These are phyloP conservation scores for Netelia fuscicornis DNA, from an alignment of 2,888 invertebrate genomes.

Conservation along the genomic window DNA sequence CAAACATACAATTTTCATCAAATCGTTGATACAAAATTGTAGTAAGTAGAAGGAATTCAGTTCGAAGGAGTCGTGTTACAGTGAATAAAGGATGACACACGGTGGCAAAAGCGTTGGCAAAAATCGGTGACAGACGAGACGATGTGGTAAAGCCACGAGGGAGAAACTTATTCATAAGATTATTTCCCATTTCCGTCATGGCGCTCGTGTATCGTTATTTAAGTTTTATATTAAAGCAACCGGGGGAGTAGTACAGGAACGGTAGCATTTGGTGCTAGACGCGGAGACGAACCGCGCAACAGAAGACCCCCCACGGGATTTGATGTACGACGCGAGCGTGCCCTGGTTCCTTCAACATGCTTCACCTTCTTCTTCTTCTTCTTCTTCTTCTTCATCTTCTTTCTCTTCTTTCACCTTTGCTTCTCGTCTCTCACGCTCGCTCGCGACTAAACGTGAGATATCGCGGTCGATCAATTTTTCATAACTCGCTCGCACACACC, in stretches of 20 bases:
- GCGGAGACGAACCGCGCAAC: conserved; percentile 46
- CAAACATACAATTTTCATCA: background rate
- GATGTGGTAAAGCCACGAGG: conserved; percentile 61
- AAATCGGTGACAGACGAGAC: conserved; percentile 43
- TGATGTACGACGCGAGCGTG: conserved; percentile 84
- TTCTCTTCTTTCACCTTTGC: conserved; percentile 26
- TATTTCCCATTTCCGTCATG: conserved; percentile 83
- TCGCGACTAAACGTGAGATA: conserved; percentile 82
- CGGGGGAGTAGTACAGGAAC: conserved; percentile 56
- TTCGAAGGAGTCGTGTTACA: background rate
- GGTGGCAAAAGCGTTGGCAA: background rate
- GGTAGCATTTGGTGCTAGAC: conserved; percentile 71
- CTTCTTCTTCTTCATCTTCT: conserved; percentile 41
- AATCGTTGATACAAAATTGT: background rate
- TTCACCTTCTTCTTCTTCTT: conserved; percentile 30
- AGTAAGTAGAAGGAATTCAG: background rate
- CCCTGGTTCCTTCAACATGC: conserved; percentile 80
- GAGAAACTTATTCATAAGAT: conserved; percentile 81
- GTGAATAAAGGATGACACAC: conserved; percentile 17
- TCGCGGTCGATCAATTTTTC: conserved; percentile 83
- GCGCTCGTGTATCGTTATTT: conserved; percentile 84
- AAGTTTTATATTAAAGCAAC: conserved; percentile 84
- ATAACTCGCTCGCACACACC: conserved; percentile 73
- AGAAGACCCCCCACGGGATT: conserved; percentile 72
- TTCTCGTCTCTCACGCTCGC: conserved; percentile 70